phyloP scores from a whole-genome alignment of 2,797 vertebrate genomes.

The Microctenopoma stevenorrisi region DNA sequence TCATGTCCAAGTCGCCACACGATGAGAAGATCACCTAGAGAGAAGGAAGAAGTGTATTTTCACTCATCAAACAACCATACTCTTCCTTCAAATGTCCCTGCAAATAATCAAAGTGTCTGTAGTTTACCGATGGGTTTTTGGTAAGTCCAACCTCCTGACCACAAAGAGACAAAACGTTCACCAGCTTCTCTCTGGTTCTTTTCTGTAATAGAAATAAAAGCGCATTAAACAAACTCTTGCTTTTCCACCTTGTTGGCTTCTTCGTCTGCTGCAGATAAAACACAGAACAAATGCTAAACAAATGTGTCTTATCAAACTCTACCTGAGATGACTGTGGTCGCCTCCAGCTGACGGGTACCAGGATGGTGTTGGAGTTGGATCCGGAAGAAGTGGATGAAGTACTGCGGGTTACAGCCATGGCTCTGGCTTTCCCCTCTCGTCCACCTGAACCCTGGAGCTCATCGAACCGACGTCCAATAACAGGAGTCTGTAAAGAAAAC shows the following conservation, averaged over 20 bases:
- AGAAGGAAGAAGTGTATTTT: not conserved
- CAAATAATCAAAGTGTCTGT: not conserved
- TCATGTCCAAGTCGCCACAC: constrained; percentile 97
- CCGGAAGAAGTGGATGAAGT: constrained; percentile 97
- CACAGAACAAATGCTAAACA: not conserved
- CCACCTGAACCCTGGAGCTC: constrained; percentile 93
- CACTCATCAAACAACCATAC: not conserved
- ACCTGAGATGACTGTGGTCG: constrained; percentile 97
- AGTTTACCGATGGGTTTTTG: constrained; percentile 97
- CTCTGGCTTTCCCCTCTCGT: constrained; percentile 91
- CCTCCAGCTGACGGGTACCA: constrained; percentile 99
- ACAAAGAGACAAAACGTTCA: constrained; percentile 95
- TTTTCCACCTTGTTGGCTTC: not conserved
- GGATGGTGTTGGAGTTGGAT: constrained; percentile 96
- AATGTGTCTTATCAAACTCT: not conserved
- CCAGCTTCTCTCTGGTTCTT: constrained; percentile 96
- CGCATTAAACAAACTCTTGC: not conserved
- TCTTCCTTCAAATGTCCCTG: not conserved
- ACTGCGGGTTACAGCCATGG: constrained; percentile 95
- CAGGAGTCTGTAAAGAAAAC: constrained; percentile 86
- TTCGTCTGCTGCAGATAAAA: constrained; percentile 4
- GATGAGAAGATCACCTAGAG: constrained; percentile 97
- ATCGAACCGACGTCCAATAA: constrained; percentile 94
- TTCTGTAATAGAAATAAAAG: constrained; percentile 83
- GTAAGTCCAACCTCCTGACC: constrained; percentile 98